Percentiles rank a stretch among this genome's conserved stretches.
Evolutionary conservation across 2,113 vertebrate species (phyloP).

Genomic region (Seriola quinqueradiata): DNA sequence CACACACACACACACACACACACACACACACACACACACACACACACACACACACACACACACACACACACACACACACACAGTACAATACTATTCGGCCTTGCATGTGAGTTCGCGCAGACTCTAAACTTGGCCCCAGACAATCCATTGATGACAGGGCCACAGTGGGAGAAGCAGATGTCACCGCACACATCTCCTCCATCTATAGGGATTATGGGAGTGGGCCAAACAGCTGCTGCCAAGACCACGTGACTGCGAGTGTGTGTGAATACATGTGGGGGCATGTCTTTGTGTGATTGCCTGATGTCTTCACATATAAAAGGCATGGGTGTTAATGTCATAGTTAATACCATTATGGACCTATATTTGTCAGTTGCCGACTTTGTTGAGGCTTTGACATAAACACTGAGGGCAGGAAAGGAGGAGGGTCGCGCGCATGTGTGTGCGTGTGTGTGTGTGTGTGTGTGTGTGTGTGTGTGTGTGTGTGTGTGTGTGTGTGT

Average conservation of each 20-base stretch:
- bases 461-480: not conserved
- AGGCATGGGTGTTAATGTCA: constrained; percentile 29
- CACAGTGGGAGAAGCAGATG: constrained; percentile 67
- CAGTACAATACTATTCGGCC: constrained; percentile 7
- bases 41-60: not conserved
- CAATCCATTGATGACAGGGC: constrained; percentile 49
- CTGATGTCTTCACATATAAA: constrained; percentile 51
- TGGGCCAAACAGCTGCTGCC: constrained; percentile 65
- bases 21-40: not conserved
- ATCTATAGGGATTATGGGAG: constrained; percentile 71
- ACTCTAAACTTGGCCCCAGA: constrained; percentile 41
- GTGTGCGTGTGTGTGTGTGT: constrained; percentile 7
- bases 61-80: constrained; percentile 3
- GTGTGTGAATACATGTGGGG: constrained; percentile 16
- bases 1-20: not conserved
- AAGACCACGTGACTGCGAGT: constrained; percentile 10
- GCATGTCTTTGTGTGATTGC: constrained; percentile 25
- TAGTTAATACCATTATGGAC: constrained; percentile 56
- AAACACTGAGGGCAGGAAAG: constrained; percentile 20
- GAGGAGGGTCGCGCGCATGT: constrained; percentile 6
- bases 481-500: constrained; percentile 28
- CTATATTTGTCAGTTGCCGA: constrained; percentile 40
- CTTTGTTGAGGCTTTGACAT: constrained; percentile 39
- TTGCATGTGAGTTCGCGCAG: constrained; percentile 1
- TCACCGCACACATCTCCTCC: constrained; percentile 56